Conservation (phyloP, 1,140 invertebrate species). For the Orius insidiosus region DNA sequence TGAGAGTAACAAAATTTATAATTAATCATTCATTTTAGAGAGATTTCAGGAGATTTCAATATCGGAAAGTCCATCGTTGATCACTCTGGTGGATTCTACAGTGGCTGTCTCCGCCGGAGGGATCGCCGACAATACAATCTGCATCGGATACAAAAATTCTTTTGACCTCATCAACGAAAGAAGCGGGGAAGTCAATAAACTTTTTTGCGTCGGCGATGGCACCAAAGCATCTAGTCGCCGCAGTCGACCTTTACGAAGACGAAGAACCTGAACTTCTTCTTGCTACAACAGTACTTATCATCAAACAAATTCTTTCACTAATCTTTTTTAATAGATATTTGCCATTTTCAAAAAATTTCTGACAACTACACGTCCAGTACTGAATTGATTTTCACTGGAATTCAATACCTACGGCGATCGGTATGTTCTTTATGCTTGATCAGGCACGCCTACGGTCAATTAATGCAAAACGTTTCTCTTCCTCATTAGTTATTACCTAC, state of each 20-base stretch:
- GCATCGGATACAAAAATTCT: slow-evolving; percentile 64
- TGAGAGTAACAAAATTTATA: slow-evolving; percentile 31
- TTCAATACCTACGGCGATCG: slow-evolving; percentile 61
- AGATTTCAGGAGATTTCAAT: slow-evolving; percentile 47
- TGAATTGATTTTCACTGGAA: slow-evolving; percentile 79
- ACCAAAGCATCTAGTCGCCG: slow-evolving; percentile 52
- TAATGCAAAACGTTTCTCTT: too few species aligned
- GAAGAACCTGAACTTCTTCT: slow-evolving; percentile 60
- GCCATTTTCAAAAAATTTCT: slow-evolving; percentile 67
- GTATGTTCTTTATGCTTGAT: slow-evolving; percentile 28
- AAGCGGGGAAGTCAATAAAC: slow-evolving; percentile 40
- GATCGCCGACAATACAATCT: slow-evolving; percentile 45
- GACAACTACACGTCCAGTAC: slow-evolving; percentile 38
- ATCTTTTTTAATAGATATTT: slow-evolving; percentile 50
- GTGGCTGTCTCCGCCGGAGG: slow-evolving; percentile 28
- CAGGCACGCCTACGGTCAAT: too few species aligned
- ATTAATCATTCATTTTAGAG: background rate
- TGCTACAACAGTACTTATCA: slow-evolving; percentile 70
- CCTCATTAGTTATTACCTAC: too few species aligned
- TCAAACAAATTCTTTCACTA: too few species aligned
- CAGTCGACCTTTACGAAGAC: slow-evolving; percentile 67
- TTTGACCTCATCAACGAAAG: slow-evolving; percentile 62
- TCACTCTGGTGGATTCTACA: slow-evolving; percentile 55
- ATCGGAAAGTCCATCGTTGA: slow-evolving; percentile 47
- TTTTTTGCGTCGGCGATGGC: slow-evolving; percentile 40